Evolutionary conservation across 2,797 vertebrate species (phyloP), one percentile per base, ranked within the genome.

Genomic region (Epinephelus coioides): DNA sequence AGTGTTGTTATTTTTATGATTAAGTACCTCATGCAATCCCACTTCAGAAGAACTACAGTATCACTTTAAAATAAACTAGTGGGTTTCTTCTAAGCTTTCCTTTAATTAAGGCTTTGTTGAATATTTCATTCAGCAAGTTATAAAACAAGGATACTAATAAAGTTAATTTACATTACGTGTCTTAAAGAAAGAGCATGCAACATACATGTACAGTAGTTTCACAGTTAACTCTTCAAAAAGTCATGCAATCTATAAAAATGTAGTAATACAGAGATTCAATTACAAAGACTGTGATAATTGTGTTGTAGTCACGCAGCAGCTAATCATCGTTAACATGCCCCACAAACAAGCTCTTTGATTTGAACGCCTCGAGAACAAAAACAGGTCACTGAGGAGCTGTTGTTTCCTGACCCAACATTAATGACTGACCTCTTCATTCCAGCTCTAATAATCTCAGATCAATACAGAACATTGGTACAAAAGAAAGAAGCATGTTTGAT

Each of bases 211-310:
- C 34, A 23, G 13, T 21, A 17, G 25, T 53, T 59, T 59, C 11
- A 72, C 57, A 69, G 47, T 73, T 19, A 55, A 74, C 38, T 38
- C n/a, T 53, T 70, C 15, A 50, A 60, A 64, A 54, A 47, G 8
- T 27, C 8, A 40, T 49, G 18, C n/a, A 34, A 63, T 27, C 17
- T 51, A 9, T 3, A 59, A 55, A 30, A 50, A 64, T 18, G 3
- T 17, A 15, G 1, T 51, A 17, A 18, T 17, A 2, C 51, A 51
- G 13, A 63, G 4, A 69, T 34, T 66, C 38, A 9, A 67, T 51
- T 21, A 40, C 3, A 9, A n/a, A 54, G 25, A 34, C 25, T 21
- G 40, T 9, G 2, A 17, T 18, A 34, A 44, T 61, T 44, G 0
- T 40, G 21, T 55, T 17, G 38, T 17, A 61, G 1, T 44, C 18